Conservation (phyloP, 53 echinoderm and acorn worm genomes). For the Zoroaster sp. region DNA sequence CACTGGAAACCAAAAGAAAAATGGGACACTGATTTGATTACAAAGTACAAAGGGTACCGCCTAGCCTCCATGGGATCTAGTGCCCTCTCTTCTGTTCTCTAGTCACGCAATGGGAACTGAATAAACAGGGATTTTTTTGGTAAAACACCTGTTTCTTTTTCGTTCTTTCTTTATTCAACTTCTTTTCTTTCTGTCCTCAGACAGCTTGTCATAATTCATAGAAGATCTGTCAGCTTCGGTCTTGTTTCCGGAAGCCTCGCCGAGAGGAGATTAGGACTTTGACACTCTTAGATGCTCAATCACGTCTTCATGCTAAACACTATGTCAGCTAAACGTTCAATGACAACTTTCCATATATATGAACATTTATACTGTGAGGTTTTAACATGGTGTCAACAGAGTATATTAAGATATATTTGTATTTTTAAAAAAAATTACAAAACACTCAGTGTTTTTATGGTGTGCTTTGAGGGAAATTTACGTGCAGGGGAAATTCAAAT, state of each 20-base stretch:
- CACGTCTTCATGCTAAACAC: background rate
- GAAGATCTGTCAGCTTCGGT: background rate
- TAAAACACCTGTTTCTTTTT: background rate
- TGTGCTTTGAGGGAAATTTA: no score
- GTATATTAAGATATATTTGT: no score
- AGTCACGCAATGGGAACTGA: constrained; percentile 38
- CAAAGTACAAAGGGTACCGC: background rate
- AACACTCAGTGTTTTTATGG: no score
- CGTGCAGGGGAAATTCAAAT: no score
- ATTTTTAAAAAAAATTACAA: no score
- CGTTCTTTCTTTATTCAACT: no score
- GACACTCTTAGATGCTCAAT: background rate
- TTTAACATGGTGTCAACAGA: no score
- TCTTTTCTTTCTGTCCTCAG: background rate
- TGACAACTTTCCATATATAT: no score
- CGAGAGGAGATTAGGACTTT: background rate
- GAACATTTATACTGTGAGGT: no score
- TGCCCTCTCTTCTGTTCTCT: constrained; percentile 25
- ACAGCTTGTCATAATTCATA: background rate
- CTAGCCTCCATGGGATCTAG: background rate
- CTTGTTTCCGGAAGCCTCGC: background rate
- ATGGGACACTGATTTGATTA: background rate
- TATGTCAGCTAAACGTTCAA: no score
- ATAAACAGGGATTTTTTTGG: background rate
- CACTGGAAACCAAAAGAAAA: background rate